Conservation (phyloP, 2,888 invertebrate genomes). For the Marronus borbonicus region DNA sequence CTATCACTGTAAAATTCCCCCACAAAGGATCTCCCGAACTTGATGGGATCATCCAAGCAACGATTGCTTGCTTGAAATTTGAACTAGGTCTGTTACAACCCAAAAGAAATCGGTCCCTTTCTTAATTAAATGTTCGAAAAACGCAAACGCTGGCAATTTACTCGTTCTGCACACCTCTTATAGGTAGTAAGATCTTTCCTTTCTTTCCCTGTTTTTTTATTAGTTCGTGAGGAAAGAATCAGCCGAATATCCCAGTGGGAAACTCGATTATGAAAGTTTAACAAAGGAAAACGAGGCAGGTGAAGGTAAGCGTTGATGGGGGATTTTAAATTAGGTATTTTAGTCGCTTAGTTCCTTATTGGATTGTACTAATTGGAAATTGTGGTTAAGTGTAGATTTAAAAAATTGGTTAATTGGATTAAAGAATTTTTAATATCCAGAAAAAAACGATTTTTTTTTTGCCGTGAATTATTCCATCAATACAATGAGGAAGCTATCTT, state of each 20-base stretch:
- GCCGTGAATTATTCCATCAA: too few species aligned
- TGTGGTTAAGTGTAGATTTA: background rate
- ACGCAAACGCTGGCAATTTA: background rate
- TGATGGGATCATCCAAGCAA: background rate
- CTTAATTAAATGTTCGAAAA: background rate
- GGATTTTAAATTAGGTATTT: background rate
- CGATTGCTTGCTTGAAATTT: too few species aligned
- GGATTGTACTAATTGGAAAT: background rate
- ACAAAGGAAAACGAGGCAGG: background rate
- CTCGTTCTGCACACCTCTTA: background rate
- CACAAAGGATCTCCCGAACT: background rate
- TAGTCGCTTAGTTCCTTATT: background rate
- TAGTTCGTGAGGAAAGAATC: background rate
- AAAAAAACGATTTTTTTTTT: background rate
- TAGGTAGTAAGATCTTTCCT: background rate
- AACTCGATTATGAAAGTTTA: conserved; percentile 22
- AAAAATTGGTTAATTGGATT: background rate
- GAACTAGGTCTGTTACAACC: too few species aligned
- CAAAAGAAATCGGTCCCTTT: background rate
- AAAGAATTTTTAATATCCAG: background rate
- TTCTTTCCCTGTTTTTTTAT: background rate
- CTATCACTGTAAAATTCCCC: background rate
- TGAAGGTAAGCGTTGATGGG: background rate
- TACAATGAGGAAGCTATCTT: too few species aligned
- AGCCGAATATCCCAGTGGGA: background rate